Conservation (phyloP, 1,140 invertebrate genomes). For the Tenebrio molitor region DNA sequence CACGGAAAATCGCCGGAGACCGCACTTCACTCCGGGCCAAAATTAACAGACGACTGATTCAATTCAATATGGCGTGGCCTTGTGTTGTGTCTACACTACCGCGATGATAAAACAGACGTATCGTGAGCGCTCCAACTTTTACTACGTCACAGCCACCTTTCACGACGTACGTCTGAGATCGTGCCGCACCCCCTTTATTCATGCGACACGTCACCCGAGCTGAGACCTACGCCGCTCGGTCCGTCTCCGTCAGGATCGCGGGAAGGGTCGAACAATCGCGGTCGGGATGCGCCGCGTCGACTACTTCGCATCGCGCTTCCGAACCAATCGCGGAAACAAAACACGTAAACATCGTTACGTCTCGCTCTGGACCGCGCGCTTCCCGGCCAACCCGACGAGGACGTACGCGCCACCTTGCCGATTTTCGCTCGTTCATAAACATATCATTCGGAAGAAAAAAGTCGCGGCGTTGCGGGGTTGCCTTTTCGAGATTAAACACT, state of each 20-base stretch:
- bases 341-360: conserved; percentile 24
- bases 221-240: conserved; percentile 28
- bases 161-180: conserved; percentile 52
- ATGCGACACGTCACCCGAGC: conserved; percentile 56
- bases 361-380: conserved; percentile 38
- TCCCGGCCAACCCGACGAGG: neutral
- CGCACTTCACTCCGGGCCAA: conserved; percentile 61
- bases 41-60: conserved; percentile 67
- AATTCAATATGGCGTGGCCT: conserved; percentile 67
- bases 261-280: conserved; percentile 9
- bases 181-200: conserved; percentile 56
- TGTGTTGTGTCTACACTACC: conserved; percentile 64
- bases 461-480: conserved; percentile 16
- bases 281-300: neutral
- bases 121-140: conserved; percentile 21
- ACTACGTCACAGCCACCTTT: conserved; percentile 28
- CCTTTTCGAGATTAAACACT: conserved; percentile 29
- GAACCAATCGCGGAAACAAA: conserved; percentile 48
- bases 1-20: conserved; percentile 51
- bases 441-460: conserved; percentile 36
- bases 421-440: conserved; percentile 44
- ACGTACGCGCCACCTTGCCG: conserved; percentile 11
- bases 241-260: conserved; percentile 16
- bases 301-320: conserved; percentile 45
- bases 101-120: conserved; percentile 45